Base-by-base conservation (phyloP, 2,888 invertebrate genomes). In the Romanomermis culicivorax region DNA sequence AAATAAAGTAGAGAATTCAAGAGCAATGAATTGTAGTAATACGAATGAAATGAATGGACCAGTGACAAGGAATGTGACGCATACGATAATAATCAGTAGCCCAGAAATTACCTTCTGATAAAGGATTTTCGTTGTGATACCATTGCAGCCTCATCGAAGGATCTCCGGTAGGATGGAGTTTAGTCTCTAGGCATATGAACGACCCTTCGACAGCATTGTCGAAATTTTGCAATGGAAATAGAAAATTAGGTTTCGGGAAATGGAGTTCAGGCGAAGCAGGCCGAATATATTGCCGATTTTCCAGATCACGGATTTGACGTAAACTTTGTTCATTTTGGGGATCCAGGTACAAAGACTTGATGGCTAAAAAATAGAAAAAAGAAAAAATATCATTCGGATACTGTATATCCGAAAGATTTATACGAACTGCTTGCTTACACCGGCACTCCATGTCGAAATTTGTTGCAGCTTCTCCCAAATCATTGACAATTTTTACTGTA, bases 271-370 rank as follows among this genome's bases (percentile, higher is more conserved):
- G 67, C 4, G 64, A 59, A 1, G 64, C 61, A 29, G 56, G 51
- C 17, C 57, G 42, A 14, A 54, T 49, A 2, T 20, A 60, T 27
- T 60, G 58, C 3, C 62, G 58, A 57, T 86, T 80, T 75, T 89
- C 89, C 49, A 89, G 75, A 69, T 85, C 85, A 63, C 82, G 80
- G 60, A 86, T 88, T 73, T 84, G 88, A 66, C 82, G 87, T 69
- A 85, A 77, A 55, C 84, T 87, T 74, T 86, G 85, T 14, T 88
- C 88, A 76, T 89, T 87, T 67, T 89, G 87, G 29, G 85, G 85
- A 63, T 89, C 89, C 62, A 82, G 60, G 58, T 68, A 68, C 42
- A 67, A 61, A 58, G 65, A 65, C 23, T 62, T 57, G 25, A 60
- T 57, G 11, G 61, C 57, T 60, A 54, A 1, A 59, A 59, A 30